Evolutionary conservation across 2,113 vertebrate species (phyloP).

Genomic region (Silurus meridionalis): DNA sequence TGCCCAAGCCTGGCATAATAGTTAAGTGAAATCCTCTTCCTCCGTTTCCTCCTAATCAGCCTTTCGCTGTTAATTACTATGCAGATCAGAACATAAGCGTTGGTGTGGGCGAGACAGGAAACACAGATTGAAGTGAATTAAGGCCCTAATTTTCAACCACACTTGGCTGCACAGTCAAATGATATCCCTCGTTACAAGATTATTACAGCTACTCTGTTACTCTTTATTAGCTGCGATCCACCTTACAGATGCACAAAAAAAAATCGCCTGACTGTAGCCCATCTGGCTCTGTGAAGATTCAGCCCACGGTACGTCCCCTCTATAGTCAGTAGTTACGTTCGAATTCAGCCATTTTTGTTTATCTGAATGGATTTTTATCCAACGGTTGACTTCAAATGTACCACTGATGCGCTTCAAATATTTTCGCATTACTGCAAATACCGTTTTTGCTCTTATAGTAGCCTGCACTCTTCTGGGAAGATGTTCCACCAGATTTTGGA

Average conservation of each 20-base stretch:
- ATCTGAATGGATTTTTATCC: no score
- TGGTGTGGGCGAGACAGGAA: background rate
- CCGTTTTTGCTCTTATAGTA: no score
- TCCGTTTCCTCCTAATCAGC: background rate
- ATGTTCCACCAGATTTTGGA: no score
- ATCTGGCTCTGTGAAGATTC: background rate
- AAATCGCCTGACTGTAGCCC: background rate
- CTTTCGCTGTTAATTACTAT: slow-evolving; percentile 13
- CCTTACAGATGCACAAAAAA: background rate
- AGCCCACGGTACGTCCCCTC: no score
- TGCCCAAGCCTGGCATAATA: background rate
- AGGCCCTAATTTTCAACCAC: background rate
- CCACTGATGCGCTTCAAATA: no score
- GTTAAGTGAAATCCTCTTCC: background rate
- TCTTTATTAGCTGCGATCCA: background rate
- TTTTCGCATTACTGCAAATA: no score
- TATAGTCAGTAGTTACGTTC: no score
- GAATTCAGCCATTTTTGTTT: no score
- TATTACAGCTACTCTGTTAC: background rate
- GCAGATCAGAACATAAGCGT: background rate
- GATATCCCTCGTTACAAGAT: background rate
- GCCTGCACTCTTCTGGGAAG: no score
- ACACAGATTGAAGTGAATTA: background rate
- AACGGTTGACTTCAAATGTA: no score
- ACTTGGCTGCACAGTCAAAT: background rate